Base-by-base conservation (phyloP, 2,888 invertebrate species). In the Taenaris catops region DNA sequence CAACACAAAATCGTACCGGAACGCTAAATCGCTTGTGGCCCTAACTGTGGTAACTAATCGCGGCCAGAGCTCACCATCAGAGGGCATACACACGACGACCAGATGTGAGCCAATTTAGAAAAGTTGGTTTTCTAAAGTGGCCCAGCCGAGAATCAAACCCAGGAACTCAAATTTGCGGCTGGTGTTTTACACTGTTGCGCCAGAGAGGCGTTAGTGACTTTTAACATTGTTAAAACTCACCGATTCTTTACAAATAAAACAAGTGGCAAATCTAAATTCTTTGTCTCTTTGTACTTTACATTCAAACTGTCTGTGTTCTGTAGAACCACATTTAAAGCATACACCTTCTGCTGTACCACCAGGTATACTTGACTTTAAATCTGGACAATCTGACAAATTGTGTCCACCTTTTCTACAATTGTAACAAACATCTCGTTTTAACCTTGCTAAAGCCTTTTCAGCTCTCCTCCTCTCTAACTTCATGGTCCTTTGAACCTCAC, bases 301-400 rank as follows among this genome's bases (percentile, higher is more conserved):
- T 57, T 92, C 90, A 60, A 91, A 91, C 55, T 93, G 91, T 5
- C 90, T 91, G 61, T 96, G 96, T 63, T 96, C 96, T 2, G 94
- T 94, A 0, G 96, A 96, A 0, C 96, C 96, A 73, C 96, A 96
- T 69, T 96, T 96, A 60, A 94, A 96, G 59, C 96, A 96, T 26
- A 96, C 90, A 3, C 94, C 94, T 27, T 89, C 89, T 2, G 83
- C 88, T 0, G 76, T 64, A 36, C 84, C 76, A 8, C 72, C 74
- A 18, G 80, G 74, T 57, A 88, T 86, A 51, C 88, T 88, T 4
- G 86, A 81, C 48, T 84, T 88, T 6, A 92, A 58, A 27, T 92
- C 90, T 0, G 96, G 95, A 75, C 96, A 96, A 42, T 95, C 93
- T 0, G 94, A 91, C 16, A 96, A 74, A 50, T 91, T 89, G 59